phyloP scores from a whole-genome alignment of 2,113 vertebrate genomes.

The Phasianus colchicus region DNA sequence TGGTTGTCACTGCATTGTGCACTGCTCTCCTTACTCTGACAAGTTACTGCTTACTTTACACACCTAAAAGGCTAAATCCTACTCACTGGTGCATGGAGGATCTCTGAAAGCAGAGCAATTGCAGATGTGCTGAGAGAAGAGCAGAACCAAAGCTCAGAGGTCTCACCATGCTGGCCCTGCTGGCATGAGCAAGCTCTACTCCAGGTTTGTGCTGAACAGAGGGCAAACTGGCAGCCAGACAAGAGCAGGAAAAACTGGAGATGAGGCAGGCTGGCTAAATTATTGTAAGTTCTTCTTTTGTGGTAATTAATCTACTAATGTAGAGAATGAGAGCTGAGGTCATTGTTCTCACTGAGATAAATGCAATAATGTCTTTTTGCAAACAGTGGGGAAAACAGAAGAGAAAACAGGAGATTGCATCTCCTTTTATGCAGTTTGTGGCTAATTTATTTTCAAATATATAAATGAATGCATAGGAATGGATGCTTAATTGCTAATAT shows the following conservation, averaged over 20 bases:
- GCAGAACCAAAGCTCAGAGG: background rate
- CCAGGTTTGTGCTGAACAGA: background rate
- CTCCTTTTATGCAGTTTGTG: constrained; percentile 70
- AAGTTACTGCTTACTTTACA: constrained; percentile 45
- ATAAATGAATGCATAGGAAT: constrained; percentile 78
- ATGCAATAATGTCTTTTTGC: constrained; percentile 39
- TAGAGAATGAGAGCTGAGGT: constrained; percentile 67
- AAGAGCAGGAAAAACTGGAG: constrained; percentile 51
- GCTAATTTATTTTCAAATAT: constrained; percentile 82
- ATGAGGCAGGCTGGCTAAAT: constrained; percentile 12
- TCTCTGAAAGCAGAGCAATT: background rate
- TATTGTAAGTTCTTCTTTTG: constrained; percentile 58
- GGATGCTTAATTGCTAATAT: constrained; percentile 83
- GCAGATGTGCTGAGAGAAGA: background rate
- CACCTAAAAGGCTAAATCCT: background rate
- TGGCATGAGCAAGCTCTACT: background rate
- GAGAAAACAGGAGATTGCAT: constrained; percentile 69
- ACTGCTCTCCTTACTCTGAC: constrained; percentile 51
- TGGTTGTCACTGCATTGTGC: constrained; percentile 39
- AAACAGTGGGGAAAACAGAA: constrained; percentile 76
- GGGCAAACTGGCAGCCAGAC: background rate
- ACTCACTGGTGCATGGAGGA: background rate
- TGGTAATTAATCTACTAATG: constrained; percentile 76
- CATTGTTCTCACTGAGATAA: constrained; percentile 74
- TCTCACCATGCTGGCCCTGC: background rate